Base-by-base conservation (phyloP, 2,113 vertebrate genomes). In the Carollia perspicillata region DNA sequence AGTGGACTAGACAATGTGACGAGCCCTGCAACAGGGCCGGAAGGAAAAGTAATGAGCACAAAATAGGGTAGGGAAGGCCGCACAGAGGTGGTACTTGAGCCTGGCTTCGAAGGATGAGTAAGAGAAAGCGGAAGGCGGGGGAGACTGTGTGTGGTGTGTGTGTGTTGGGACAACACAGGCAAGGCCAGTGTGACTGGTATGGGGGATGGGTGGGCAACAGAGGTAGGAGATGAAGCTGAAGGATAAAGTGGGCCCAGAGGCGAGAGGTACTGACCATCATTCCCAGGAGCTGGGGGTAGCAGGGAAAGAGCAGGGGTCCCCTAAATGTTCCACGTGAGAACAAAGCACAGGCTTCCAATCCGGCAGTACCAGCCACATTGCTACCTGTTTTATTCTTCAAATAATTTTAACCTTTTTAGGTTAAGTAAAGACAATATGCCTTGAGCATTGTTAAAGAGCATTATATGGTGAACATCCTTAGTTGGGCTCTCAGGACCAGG, bases 371-470 rank as follows among this genome's bases (percentile, higher is more conserved):
- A 18, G 28, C 75, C 44, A 14, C 13, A 6, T 40, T 33, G 20
- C 2, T 5, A 26, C 53, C 37, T 47, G 10, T 49, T 93, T 81
- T 23, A 28, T 95, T 90, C 44, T 84, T 78, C 33, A 84, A 90
- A 42, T 44, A 14, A 49, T 66, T 95, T 84, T 49, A 65, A 84
- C 58, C 37, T 80, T 86, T 55, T 49, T 65, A 68, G 68, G 12
- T 55, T 91, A 91, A 85, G 13, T 72, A 83, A 88, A 42, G 42
- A 44, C 12, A 87, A 58, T 18, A 55, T 33, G 14, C 44, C 84
- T 92, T 95, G 71, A 60, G 75, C 77, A 71, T 16, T 84, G 75
- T 68, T 92, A 79, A 95, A 26, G n/a, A 83, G 65, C 33, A 17
- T 74, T 44, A 42, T 22, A 66, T 14, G 69, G 16, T 96, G 75